These are phyloP conservation scores for Drosophila equinoxialis DNA, from an alignment of 1,140 invertebrate genomes.

Conservation along the genomic window DNA sequence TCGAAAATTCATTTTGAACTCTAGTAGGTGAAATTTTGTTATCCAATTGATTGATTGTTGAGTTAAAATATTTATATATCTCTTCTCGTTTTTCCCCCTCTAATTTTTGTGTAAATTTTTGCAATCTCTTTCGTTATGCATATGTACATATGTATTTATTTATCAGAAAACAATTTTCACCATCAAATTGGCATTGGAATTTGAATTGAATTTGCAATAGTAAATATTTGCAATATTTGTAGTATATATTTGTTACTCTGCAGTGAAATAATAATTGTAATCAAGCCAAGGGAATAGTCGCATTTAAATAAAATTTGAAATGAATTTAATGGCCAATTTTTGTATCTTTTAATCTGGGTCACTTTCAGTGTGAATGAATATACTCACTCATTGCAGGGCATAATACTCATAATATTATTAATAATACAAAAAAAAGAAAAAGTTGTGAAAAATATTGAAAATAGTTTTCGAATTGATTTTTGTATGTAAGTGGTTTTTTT, in stretches of 20 bases:
- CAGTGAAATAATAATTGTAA: too few species aligned
- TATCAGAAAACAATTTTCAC: background rate
- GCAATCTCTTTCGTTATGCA: background rate
- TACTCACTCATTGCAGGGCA: background rate
- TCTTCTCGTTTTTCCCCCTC: background rate
- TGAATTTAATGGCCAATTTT: too few species aligned
- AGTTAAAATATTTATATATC: too few species aligned
- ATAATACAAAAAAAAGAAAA: conserved; percentile 41
- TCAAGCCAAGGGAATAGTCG: too few species aligned
- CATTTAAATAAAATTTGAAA: too few species aligned
- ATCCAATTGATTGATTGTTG: conserved; percentile 1
- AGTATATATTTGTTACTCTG: background rate
- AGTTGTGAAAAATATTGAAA: conserved; percentile 51
- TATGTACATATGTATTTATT: background rate
- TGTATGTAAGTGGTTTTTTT: background rate
- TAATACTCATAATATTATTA: conserved; percentile 27
- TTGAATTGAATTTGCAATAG: conserved; percentile 30
- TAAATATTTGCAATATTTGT: conserved; percentile 37
- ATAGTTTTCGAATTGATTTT: conserved; percentile 71
- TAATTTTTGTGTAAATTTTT: conserved; percentile 5
- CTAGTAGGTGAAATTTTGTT: background rate
- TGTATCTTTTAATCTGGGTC: too few species aligned
- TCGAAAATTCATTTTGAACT: background rate
- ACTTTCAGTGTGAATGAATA: conserved; percentile 8
- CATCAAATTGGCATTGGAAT: background rate